Base-by-base conservation (phyloP, 2,797 vertebrate genomes). In the Acropternis orthonyx region DNA sequence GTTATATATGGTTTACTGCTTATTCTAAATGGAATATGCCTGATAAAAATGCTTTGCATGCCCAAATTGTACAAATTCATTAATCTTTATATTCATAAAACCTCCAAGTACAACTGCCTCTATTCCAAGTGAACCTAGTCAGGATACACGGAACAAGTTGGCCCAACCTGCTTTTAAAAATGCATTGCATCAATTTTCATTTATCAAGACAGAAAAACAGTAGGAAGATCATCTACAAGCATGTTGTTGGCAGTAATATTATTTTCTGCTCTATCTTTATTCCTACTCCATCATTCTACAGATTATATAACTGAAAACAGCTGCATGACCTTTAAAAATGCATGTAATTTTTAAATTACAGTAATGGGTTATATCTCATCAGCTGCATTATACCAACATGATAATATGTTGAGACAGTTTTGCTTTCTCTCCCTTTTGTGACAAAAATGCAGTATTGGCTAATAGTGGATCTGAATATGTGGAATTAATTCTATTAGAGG, bases 1-100 rank as follows among this genome's bases (percentile, higher is more conserved):
- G 97, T 97, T 98, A 96, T 95, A 85, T 91, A 95, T 95, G 92
- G 96, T 95, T 97, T 97, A 97, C 96, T 97, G 91, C 96, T 95
- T 95, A 96, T 96, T 94, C 88, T 96, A 94, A 97, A 96, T 96
- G 95, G 86, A 97, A 95, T 92, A 88, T 87, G 89, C 63, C 91
- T 85, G 94, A 96, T 97, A 97, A 96, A 97, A 97, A 96, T 97
- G 90, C 95, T 98, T 96, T 97, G 91, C 93, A 74, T 96, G 94
- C 75, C 89, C 96, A 96, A 98, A 97, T 97, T 97, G 92, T 97
- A 97, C 94, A 97, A 97, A 96, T 96, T 95, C 95, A 95, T 95
- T 95, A 67, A 96, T 95, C 91, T 96, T 93, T 87, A 89, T 93
- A 87, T 96, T 96, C 89, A 91, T 84, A 89, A 96, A 97, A 91